Percentiles rank a stretch among this genome's conserved stretches.
Evolutionary conservation across 2,113 vertebrate species (phyloP).

Genomic region (Marmota flaviventris): DNA sequence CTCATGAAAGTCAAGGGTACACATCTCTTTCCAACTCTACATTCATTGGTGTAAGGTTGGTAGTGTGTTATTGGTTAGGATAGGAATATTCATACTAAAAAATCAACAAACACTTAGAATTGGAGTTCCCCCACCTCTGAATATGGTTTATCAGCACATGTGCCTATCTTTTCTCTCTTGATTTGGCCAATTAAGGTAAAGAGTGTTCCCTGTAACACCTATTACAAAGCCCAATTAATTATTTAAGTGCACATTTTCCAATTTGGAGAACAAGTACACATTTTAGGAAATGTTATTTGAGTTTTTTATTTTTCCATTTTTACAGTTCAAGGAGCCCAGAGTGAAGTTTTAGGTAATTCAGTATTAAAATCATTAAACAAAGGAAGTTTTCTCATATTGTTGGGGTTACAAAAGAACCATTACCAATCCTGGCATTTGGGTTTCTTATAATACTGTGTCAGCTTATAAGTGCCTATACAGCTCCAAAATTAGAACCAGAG

Average conservation of each 20-base stretch:
- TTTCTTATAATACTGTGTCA: conserved; percentile 3
- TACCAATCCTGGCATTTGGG: not conserved
- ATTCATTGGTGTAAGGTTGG: not conserved
- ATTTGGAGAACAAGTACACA: not conserved
- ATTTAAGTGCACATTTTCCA: conserved; percentile 34
- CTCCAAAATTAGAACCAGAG: not conserved
- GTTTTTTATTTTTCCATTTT: not conserved
- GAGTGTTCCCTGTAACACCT: not conserved
- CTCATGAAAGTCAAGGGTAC: not conserved
- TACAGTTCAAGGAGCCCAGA: conserved; percentile 4
- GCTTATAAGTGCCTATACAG: not conserved
- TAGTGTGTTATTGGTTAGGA: not conserved
- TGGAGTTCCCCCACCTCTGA: not conserved
- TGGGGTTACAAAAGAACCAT: not conserved
- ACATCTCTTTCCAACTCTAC: not conserved
- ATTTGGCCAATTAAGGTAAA: not conserved
- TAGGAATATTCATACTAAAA: not conserved
- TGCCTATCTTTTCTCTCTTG: not conserved
- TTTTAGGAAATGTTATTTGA: conserved; percentile 35
- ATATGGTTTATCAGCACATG: not conserved
- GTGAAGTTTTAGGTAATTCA: conserved; percentile 2
- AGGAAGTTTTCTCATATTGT: conserved; percentile 1
- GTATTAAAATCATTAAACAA: not conserved
- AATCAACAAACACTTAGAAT: conserved; percentile 20
- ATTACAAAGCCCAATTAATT: not conserved